phyloP scores from a whole-genome alignment of 2,888 invertebrate species.

The Amphipyra tragopoginis region DNA sequence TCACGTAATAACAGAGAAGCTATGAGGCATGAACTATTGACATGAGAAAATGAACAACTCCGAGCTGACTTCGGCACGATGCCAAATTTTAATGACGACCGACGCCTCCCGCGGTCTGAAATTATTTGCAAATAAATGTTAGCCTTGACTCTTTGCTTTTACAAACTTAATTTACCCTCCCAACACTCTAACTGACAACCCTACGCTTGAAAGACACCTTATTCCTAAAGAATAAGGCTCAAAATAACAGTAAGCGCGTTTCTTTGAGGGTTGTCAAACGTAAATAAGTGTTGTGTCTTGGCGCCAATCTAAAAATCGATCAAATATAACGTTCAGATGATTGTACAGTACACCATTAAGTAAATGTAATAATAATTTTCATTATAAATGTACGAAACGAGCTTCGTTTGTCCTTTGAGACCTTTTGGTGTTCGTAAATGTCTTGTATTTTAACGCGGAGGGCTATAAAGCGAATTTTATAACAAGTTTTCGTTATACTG shows the following conservation, averaged over 20 bases:
- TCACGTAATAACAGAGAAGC: slow-evolving; percentile 62
- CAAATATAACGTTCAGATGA: slow-evolving; percentile 54
- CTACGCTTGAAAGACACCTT: slow-evolving; percentile 23
- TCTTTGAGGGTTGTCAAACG: slow-evolving; percentile 23
- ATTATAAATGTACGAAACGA: slow-evolving; percentile 47
- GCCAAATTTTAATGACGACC: slow-evolving; percentile 72
- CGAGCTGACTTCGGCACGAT: slow-evolving; percentile 61
- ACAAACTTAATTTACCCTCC: slow-evolving; percentile 46
- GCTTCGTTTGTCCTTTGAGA: slow-evolving; percentile 36
- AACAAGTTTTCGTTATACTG: slow-evolving; percentile 13
- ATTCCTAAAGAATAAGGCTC: slow-evolving; percentile 31
- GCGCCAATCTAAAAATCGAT: slow-evolving; percentile 49
- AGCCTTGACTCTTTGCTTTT: slow-evolving; percentile 61
- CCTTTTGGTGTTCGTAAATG: slow-evolving; percentile 33
- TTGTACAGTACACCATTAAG: slow-evolving; percentile 48
- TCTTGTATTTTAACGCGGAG: slow-evolving; percentile 28
- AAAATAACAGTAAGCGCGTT: slow-evolving; percentile 11
- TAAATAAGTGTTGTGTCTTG: slow-evolving; percentile 26
- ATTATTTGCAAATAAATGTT: slow-evolving; percentile 68
- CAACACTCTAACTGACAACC: slow-evolving; percentile 24
- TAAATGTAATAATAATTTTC: slow-evolving; percentile 53
- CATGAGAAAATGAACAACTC: slow-evolving; percentile 66
- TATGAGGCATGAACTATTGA: slow-evolving; percentile 70
- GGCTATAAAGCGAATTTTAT: slow-evolving; percentile 22
- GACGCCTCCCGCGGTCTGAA: slow-evolving; percentile 58